These are phyloP conservation scores for Ectemnius continuus DNA, from an alignment of 2,888 invertebrate species.

Conservation along the genomic window DNA sequence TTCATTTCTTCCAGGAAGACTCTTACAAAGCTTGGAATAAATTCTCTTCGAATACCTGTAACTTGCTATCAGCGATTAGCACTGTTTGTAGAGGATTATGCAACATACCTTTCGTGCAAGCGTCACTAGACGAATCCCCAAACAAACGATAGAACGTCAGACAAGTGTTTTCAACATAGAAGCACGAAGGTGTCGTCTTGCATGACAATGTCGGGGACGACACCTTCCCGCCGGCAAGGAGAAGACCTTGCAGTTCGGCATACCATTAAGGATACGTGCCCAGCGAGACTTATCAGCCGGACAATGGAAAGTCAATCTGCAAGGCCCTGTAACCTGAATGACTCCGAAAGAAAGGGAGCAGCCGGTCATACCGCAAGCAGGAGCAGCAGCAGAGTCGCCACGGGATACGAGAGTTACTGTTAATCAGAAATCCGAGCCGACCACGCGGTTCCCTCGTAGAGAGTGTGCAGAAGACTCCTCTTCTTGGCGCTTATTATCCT, in stretches of 20 bases:
- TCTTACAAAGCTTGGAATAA: too few relatives aligned
- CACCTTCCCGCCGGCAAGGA: slow-evolving; percentile 22
- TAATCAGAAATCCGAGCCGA: not conserved
- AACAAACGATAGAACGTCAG: slow-evolving; percentile 6
- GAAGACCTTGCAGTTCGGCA: slow-evolving; percentile 21
- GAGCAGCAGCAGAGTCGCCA: not conserved
- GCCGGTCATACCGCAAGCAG: too few relatives aligned
- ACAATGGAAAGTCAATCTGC: slow-evolving; percentile 5
- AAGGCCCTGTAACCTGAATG: not conserved
- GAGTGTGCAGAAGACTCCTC: not conserved
- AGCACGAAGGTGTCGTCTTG: slow-evolving; percentile 6
- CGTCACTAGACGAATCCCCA: not conserved
- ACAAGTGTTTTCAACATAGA: slow-evolving; percentile 19
- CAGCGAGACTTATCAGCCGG: slow-evolving; percentile 3
- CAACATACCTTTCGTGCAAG: not conserved
- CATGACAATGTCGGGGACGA: slow-evolving; percentile 33
- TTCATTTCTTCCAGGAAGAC: too few relatives aligned
- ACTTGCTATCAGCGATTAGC: not conserved
- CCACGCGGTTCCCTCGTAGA: too few relatives aligned
- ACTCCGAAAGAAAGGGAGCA: not conserved
- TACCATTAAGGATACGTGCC: slow-evolving; percentile 26
- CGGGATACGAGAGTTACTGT: slow-evolving; percentile 7
- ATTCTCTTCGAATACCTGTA: too few relatives aligned
- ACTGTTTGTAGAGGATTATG: not conserved
- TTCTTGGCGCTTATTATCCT: not conserved